Conservation (phyloP, 2,888 invertebrate genomes). For the Ectropis crepuscularia region DNA sequence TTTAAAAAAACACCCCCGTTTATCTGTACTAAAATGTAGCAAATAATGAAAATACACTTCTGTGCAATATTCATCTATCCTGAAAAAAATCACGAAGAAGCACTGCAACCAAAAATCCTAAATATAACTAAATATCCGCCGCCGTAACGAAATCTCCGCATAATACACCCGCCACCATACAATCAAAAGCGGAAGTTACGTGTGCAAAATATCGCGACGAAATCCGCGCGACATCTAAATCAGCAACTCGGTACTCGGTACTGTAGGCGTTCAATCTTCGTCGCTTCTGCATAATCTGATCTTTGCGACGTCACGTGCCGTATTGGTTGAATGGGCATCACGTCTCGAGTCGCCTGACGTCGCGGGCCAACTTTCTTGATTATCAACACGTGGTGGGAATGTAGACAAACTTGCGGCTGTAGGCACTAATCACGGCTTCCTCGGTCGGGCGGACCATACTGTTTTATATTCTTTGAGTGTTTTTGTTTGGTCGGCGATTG, state of each 20-base stretch:
- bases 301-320: constrained; percentile 60
- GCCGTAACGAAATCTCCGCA: constrained; percentile 20
- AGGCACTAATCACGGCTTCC: constrained; percentile 53
- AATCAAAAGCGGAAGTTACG: constrained; percentile 29
- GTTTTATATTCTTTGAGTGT: constrained; percentile 32
- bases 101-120: constrained; percentile 10
- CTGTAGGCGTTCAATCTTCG: constrained; percentile 26
- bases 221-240: constrained; percentile 22
- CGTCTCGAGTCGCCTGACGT: constrained; percentile 69
- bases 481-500: constrained; percentile 31
- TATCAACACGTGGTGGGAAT: constrained; percentile 76
- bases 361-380: constrained; percentile 75
- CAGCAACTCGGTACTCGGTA: constrained; percentile 4
- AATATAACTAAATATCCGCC: constrained; percentile 17
- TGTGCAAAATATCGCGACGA: constrained; percentile 27
- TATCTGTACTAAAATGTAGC: too few relatives aligned
- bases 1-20: too few relatives aligned
- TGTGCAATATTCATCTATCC: too few relatives aligned
- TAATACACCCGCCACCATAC: constrained; percentile 29
- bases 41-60: too few relatives aligned
- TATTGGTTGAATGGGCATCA: constrained; percentile 71
- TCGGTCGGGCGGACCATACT: constrained; percentile 37
- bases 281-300: constrained; percentile 46
- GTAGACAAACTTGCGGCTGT: constrained; percentile 49
- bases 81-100: neutral